Conservation (phyloP, 2,888 invertebrate species). For the Tanytarsus gracilentus region DNA sequence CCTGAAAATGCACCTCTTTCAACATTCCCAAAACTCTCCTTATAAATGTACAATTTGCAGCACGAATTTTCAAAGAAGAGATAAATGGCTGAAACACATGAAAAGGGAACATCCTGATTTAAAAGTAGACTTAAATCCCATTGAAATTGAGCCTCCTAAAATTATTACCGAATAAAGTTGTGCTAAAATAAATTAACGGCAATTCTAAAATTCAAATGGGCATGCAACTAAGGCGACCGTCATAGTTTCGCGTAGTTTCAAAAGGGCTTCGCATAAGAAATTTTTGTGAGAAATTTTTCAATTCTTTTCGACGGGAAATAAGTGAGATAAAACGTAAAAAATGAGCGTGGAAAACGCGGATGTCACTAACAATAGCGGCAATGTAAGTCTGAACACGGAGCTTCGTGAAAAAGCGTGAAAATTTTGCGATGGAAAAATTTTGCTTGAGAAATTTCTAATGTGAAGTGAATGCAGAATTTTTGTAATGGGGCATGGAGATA, state of each 20-base stretch:
- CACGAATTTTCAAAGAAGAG: conserved; percentile 31
- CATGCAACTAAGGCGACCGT: too few relatives aligned
- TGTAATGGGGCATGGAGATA: neutral
- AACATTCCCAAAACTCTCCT: conserved; percentile 30
- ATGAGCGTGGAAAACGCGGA: conserved; percentile 59
- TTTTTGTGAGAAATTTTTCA: too few relatives aligned
- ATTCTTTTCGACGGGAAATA: neutral
- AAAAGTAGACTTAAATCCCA: too few relatives aligned
- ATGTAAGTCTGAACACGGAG: conserved; percentile 47
- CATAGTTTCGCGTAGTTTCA: too few relatives aligned
- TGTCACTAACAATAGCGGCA: conserved; percentile 49
- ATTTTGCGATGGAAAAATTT: conserved; percentile 15
- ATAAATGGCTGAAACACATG: conserved; percentile 28
- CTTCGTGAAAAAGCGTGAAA: conserved; percentile 22
- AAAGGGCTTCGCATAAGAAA: too few relatives aligned
- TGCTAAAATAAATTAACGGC: too few relatives aligned
- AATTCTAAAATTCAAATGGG: too few relatives aligned
- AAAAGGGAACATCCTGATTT: neutral
- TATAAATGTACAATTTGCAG: conserved; percentile 31
- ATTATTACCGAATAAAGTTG: too few relatives aligned
- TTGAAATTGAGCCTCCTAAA: too few relatives aligned
- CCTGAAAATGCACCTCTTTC: conserved; percentile 32
- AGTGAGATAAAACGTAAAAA: conserved; percentile 35
- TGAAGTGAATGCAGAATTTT: neutral
- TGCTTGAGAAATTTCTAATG: conserved; percentile 28